Conservation (phyloP, 2,797 vertebrate genomes). For the Oreochromis grahami region DNA sequence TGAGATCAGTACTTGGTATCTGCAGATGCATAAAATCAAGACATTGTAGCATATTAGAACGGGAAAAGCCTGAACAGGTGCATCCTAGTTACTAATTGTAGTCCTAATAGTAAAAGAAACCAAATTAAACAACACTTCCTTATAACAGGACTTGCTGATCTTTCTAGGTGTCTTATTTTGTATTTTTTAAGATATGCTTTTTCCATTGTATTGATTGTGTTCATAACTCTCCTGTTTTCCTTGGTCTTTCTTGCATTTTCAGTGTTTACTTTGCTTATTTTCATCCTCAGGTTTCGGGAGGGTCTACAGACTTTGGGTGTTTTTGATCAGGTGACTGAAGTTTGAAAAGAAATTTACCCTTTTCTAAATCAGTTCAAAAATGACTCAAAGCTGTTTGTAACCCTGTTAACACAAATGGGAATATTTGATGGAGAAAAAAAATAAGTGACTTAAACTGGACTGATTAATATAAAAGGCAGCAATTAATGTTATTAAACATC, state of each 20-base stretch:
- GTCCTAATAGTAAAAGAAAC: background rate
- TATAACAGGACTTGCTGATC: background rate
- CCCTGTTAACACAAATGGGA: background rate
- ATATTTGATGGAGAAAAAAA: background rate
- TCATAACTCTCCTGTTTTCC: background rate
- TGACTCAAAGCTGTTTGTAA: background rate
- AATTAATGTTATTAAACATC: background rate
- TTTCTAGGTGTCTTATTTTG: background rate
- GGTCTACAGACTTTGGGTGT: conserved; percentile 88
- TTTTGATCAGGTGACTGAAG: conserved; percentile 76
- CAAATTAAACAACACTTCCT: background rate
- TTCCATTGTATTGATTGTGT: background rate
- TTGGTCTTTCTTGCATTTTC: background rate
- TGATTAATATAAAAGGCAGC: background rate
- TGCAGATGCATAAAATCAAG: background rate
- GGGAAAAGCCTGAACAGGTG: background rate
- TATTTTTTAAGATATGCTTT: background rate
- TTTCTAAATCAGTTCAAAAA: background rate
- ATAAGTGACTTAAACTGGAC: background rate
- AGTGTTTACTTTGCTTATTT: background rate
- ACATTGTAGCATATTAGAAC: background rate
- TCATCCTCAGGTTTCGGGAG: conserved; percentile 81
- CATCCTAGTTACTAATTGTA: background rate
- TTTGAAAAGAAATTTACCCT: background rate
- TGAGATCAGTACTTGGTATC: background rate